Conservation (phyloP, 2,113 vertebrate species). For the Thalassoma bifasciatum region DNA sequence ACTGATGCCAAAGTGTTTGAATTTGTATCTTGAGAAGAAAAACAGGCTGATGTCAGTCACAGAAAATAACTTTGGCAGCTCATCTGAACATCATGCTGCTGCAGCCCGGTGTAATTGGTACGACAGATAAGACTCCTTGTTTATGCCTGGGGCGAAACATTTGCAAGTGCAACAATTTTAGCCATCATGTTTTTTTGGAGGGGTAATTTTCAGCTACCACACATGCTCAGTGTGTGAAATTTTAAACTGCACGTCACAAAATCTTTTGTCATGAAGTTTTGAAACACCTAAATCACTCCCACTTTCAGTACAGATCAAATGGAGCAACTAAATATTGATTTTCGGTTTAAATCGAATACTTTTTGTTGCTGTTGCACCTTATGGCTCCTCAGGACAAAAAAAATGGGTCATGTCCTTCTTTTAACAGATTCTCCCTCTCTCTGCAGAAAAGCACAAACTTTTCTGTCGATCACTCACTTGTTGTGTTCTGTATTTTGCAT, state of each 20-base stretch:
- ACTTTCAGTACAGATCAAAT: not conserved
- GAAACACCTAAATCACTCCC: constrained; percentile 10
- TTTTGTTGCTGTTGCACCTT: no score
- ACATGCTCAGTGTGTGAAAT: constrained; percentile 20
- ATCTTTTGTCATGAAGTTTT: constrained; percentile 26
- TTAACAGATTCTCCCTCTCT: not conserved
- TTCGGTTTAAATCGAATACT: no score
- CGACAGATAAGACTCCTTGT: constrained; percentile 47
- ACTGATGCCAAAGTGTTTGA: not conserved
- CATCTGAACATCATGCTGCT: constrained; percentile 44
- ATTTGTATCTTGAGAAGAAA: not conserved
- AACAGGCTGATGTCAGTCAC: constrained; percentile 26
- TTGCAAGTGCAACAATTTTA: constrained; percentile 44
- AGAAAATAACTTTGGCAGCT: constrained; percentile 45
- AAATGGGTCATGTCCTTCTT: not conserved
- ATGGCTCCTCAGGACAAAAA: not conserved
- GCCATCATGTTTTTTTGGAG: not conserved
- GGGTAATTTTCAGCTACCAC: constrained; percentile 4
- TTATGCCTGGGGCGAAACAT: constrained; percentile 53
- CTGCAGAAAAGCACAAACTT: not conserved
- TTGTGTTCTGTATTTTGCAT: not conserved
- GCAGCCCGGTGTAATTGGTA: constrained; percentile 31
- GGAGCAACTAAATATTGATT: no score
- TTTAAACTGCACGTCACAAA: constrained; percentile 14
- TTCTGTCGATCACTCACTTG: not conserved